phyloP scores from a whole-genome alignment of 1,140 invertebrate species.

The Palaemon carinicauda region DNA sequence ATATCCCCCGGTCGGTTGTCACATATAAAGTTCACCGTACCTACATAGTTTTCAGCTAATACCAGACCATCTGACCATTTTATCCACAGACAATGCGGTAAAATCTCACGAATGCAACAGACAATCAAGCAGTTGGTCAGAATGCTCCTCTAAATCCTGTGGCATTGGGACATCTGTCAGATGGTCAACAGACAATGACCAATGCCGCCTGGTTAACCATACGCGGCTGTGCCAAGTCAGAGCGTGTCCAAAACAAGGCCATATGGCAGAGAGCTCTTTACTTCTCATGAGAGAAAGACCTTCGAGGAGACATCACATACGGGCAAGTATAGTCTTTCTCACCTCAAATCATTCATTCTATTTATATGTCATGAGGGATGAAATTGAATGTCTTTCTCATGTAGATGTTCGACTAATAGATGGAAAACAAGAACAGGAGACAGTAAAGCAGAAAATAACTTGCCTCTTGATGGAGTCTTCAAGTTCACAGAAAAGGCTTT shows the following conservation, averaged over 20 bases:
- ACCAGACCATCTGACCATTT: no score
- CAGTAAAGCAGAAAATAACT: no score
- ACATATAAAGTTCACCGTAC: no score
- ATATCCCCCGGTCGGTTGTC: no score
- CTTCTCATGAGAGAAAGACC: background rate
- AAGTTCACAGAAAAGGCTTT: no score
- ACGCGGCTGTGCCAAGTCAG: conserved; percentile 72
- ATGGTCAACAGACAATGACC: conserved; percentile 71
- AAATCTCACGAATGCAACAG: conserved; percentile 61
- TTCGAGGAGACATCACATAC: conserved; percentile 35
- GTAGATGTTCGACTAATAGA: no score
- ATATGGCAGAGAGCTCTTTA: background rate
- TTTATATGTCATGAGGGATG: no score
- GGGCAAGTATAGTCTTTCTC: background rate
- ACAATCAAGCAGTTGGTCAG: conserved; percentile 71
- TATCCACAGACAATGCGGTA: conserved; percentile 36
- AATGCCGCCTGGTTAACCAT: conserved; percentile 70
- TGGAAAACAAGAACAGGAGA: no score
- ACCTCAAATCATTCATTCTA: no score
- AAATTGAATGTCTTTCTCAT: no score
- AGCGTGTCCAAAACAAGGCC: conserved; percentile 57
- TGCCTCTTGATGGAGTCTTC: no score
- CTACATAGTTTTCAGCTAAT: no score
- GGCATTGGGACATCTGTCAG: conserved; percentile 73
- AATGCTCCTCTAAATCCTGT: conserved; percentile 70